Evolutionary conservation across 2,888 invertebrate species (phyloP), one percentile per base, ranked within the genome.

Genomic region (Oligia strigilis): DNA sequence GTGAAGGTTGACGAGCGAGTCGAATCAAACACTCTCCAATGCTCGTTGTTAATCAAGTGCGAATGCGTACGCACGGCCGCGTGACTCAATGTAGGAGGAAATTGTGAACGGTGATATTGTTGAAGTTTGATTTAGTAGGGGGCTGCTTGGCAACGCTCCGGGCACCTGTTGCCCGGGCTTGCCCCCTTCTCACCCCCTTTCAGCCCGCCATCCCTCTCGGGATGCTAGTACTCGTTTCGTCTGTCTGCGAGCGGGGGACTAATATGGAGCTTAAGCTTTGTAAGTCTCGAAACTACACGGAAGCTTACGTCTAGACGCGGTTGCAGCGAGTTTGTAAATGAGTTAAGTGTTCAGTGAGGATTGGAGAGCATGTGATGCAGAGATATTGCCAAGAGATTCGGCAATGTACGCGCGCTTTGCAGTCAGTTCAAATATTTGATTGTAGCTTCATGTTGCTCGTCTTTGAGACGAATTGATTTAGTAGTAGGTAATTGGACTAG

Each of bases 141-240:
- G 81, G 85, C 81, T 84, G 89, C 90, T 83, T 90, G 88, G 92
- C 87, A 90, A 90, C 90, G 91, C 89, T 90, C 86, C 75, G 77
- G 89, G 92, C 92, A 94, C 94, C 94, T 94, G 94, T 94, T 94
- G 94, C 93, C 92, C 86, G 77, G 89, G 86, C 69, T 60, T 70
- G 66, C 72, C 72, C 77, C 87, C 82, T 81, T 73, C 86, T n/a
- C 80, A 75, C 46, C 72, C 64, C 80, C 71, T 58, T 70, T 36
- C 43, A 40, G 13, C 74, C 73, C 86, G 14, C 87, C 52, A 36
- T 29, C 66, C 71, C 87, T 40, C 87, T 77, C n/a, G 87, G 84
- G 86, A 88, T 81, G 82, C 73, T 80, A 73, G 82, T 86, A 81
- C 86, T 79, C 83, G 88, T 84, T 87, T 83, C 89, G 88, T 89